phyloP scores from a whole-genome alignment of 1,140 invertebrate species.

The Rhopalosiphum padi region DNA sequence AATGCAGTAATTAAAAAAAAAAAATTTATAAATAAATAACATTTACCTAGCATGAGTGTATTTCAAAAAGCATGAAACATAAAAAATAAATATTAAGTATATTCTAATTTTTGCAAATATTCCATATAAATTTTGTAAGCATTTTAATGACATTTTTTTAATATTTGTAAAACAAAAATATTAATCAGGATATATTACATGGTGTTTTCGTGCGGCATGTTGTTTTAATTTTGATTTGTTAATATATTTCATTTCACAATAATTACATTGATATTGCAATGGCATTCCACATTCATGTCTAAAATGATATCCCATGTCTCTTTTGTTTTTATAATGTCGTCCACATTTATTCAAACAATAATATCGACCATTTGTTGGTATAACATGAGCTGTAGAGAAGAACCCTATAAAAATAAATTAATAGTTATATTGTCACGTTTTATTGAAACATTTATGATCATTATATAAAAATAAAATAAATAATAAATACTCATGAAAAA shows the following conservation, averaged over 20 bases:
- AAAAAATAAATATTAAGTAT: no score
- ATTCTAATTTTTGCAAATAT: no score
- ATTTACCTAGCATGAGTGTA: background rate
- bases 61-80: background rate
- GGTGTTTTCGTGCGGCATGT: constrained; percentile 29
- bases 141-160: background rate
- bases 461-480: background rate
- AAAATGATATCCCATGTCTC: constrained; percentile 63
- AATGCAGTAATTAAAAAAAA: background rate
- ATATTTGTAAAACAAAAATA: background rate
- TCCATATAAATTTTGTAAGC: no score
- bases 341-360: constrained; percentile 58
- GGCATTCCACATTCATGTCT: constrained; percentile 60
- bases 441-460: background rate
- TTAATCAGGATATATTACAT: background rate
- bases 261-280: constrained; percentile 59
- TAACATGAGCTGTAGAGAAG: background rate
- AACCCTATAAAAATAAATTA: constrained; percentile 8
- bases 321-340: constrained; percentile 60
- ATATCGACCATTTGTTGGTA: constrained; percentile 37
- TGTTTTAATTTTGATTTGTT: constrained; percentile 58
- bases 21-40: background rate
- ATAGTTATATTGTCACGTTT: background rate
- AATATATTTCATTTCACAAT: constrained; percentile 61
- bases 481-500: background rate